Evolutionary conservation across 2,113 vertebrate genomes (phyloP), one percentile per base, ranked within the genome.

Genomic region (Ailurus styani): DNA sequence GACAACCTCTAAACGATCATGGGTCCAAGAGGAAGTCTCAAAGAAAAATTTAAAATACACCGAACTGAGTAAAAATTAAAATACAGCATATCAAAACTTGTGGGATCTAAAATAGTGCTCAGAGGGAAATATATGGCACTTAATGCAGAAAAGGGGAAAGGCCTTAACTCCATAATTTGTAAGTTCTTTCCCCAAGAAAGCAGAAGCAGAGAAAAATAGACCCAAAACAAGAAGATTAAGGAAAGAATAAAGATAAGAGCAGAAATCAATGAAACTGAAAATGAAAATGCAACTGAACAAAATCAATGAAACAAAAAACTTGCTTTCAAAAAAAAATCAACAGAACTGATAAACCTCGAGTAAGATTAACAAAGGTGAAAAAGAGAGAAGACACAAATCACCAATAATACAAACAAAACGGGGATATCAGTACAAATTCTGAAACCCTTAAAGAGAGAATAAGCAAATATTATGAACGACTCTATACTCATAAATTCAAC

Each of bases 231-330:
- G 77, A 88, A 93, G 66, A 89, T 84, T 20, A 55, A 57, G 31
- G 47, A 55, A 93, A 89, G 20, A 82, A 82, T 55, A 87, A 37
- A 75, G 72, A 75, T 75, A 77, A 50, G 83, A 82, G 40, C 60
- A 79, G 40, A 78, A 79, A 79, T 87, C 77, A 88, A 84, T 84
- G 57, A 87, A 96, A 96, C 68, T 93, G 50, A 66, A 93, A 93
- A 77, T 77, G 45, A 77, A 79, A 93, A 78, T 21, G 85, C 57
- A 60, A 42, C 27, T 13, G 60, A 89, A 31, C 23, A 83, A 93
- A 90, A 52, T 50, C 52, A 89, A 52, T 57, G 57, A 70, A 84
- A 55, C 25, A 47, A 72, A 88, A 93, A 96, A 6, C 64, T 88
- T 13, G 12, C 34, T 90, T 47, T 68, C 64, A 68, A 68, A 62